Evolutionary conservation across 2,113 vertebrate genomes (phyloP), one percentile per base, ranked within the genome.

Genomic region (Hippocampus guttulatus): DNA sequence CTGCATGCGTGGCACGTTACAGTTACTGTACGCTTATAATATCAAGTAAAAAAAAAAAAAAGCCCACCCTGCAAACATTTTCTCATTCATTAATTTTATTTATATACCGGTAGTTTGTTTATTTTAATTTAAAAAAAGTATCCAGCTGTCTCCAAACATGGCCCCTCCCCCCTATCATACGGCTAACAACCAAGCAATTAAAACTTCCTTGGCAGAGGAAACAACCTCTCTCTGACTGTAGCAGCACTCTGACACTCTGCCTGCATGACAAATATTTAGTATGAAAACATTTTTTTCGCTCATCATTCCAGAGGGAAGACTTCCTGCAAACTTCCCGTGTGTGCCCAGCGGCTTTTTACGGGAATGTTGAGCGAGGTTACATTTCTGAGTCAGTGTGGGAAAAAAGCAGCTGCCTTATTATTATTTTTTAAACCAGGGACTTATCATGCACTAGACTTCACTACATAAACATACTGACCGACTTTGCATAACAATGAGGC

Each of bases 341-440:
- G 64, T 47, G 64, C 55, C 66, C 68, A 58, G 43, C 1, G 38
- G 60, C 45, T 61, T 63, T 65, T 65, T 88, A 84, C 78, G 67
- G 86, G 87, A 88, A 88, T 52, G 63, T 41, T 65, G 82, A 74
- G 73, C 71, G 66, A 52, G 72, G 71, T 71, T 80, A 77, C 66
- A 84, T 86, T 78, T 86, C 85, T 84, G 75, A 87, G 79, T 88
- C 84, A 86, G 75, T 79, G 76, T 84, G 79, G 82, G 84, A 77
- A 81, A 87, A 75, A 71, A 84, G 80, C 80, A 85, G 78, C 77
- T 71, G 72, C 67, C 63, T 80, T 82, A 30, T 45, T 64, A 25
- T 45, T 25, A 10, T 38, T 27, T 61, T 16, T 74, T 64, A 79
- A 71, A 70, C 81, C 45, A 78, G 83, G 73, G 74, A 70, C 64